Conservation (phyloP, 1,140 invertebrate species). For the Lordiphosa stackelbergi region DNA sequence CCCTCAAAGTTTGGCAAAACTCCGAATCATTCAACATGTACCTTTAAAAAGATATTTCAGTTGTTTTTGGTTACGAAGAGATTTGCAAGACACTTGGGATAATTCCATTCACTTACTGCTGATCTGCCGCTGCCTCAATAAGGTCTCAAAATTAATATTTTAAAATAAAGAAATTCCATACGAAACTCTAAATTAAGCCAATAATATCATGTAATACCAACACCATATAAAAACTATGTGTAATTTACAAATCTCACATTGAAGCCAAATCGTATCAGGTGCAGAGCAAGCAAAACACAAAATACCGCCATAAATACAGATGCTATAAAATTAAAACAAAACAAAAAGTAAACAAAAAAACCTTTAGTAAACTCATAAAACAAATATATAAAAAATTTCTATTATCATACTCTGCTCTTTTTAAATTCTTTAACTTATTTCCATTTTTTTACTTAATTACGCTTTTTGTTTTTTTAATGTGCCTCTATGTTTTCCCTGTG, state of each 20-base stretch:
- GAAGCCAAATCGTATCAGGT: slow-evolving; percentile 38
- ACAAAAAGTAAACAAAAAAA: slow-evolving; percentile 23
- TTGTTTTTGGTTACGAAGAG: too few species aligned
- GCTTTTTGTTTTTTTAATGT: slow-evolving; percentile 26
- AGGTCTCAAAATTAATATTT: too few species aligned
- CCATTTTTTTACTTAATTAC: slow-evolving; percentile 37
- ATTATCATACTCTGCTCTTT: slow-evolving; percentile 74
- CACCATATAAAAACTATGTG: too few species aligned
- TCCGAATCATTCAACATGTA: too few species aligned
- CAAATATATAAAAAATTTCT: slow-evolving; percentile 71
- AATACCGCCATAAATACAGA: slow-evolving; percentile 44
- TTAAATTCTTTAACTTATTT: slow-evolving; percentile 61
- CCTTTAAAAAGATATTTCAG: too few species aligned
- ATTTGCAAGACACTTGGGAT: too few species aligned
- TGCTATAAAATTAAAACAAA: slow-evolving; percentile 36
- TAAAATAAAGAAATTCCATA: too few species aligned
- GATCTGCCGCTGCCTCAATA: too few species aligned
- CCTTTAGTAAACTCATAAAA: slow-evolving; percentile 65
- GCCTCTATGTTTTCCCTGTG: slow-evolving; percentile 23
- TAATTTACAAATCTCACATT: slow-evolving; percentile 25
- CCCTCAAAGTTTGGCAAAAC: too few species aligned
- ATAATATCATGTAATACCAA: too few species aligned
- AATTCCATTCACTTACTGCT: too few species aligned
- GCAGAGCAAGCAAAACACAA: slow-evolving; percentile 31
- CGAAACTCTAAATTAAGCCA: too few species aligned